Evolutionary conservation across 2,888 invertebrate species (phyloP).

Genomic region (Drosophila helvetica): DNA sequence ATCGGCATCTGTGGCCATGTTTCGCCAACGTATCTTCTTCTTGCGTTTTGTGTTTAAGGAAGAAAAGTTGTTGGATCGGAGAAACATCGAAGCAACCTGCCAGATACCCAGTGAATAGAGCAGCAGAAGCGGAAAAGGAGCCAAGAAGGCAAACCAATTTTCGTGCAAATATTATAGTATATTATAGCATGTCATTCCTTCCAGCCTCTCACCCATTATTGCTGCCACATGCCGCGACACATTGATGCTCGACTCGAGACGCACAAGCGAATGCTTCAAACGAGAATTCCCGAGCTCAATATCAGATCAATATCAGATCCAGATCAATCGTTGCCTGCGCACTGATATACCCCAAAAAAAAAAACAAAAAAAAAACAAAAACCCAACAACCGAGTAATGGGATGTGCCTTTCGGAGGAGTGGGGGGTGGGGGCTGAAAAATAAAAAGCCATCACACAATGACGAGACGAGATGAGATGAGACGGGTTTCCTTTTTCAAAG

Average conservation of each 20-base stretch:
- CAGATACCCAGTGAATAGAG: not conserved
- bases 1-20: not conserved
- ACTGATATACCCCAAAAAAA: not conserved
- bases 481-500: conserved; percentile 60
- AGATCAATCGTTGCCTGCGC: too few species aligned
- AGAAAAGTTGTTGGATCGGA: not conserved
- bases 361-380: too few species aligned
- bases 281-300: too few species aligned
- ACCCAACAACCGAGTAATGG: not conserved
- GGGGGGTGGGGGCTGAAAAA: conserved; percentile 1
- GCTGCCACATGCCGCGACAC: too few species aligned
- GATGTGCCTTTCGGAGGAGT: not conserved
- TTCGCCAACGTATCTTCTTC: not conserved
- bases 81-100: not conserved
- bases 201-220: too few species aligned
- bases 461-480: conserved; percentile 20
- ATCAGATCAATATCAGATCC: too few species aligned
- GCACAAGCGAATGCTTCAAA: too few species aligned
- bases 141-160: too few species aligned
- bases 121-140: too few species aligned
- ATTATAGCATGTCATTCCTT: too few species aligned
- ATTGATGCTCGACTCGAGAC: too few species aligned
- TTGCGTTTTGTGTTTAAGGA: not conserved
- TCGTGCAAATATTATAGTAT: too few species aligned
- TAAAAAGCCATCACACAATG: conserved; percentile 33